These are phyloP conservation scores for Andrena marginata DNA, from an alignment of 2,888 invertebrate species.

Conservation along the genomic window DNA sequence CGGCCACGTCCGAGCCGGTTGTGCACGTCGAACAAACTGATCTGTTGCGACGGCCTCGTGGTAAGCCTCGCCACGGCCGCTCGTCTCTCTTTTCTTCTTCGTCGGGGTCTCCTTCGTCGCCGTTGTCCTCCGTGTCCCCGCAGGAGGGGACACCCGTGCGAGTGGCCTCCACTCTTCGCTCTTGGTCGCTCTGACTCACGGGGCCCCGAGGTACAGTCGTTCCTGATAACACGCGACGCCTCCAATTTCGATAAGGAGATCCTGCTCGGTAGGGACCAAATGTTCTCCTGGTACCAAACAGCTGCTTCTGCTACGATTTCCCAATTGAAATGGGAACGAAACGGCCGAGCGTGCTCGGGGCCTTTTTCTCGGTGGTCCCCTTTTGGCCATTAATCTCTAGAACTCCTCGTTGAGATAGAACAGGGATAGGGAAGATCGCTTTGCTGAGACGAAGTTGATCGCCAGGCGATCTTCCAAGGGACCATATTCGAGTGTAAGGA, in stretches of 20 bases:
- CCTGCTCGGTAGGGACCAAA: background rate
- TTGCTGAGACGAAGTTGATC: no score
- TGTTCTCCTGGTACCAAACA: no score
- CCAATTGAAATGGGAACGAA: background rate
- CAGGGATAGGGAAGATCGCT: no score
- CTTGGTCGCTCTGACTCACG: slow-evolving; percentile 53
- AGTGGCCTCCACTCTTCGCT: slow-evolving; percentile 48
- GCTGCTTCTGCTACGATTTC: no score
- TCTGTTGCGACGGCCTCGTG: slow-evolving; percentile 76
- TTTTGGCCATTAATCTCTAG: no score
- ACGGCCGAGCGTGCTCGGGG: background rate
- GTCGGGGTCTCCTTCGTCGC: slow-evolving; percentile 45
- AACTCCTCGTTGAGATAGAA: no score
- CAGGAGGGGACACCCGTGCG: slow-evolving; percentile 46
- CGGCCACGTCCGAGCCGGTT: slow-evolving; percentile 63
- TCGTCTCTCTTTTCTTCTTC: slow-evolving; percentile 78
- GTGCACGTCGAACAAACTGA: slow-evolving; percentile 79
- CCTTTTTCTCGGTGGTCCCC: no score
- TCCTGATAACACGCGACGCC: slow-evolving; percentile 34
- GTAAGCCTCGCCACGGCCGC: slow-evolving; percentile 68
- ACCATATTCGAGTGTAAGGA: no score
- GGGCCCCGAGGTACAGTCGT: slow-evolving; percentile 52
- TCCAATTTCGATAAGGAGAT: slow-evolving; percentile 26
- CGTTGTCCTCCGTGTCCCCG: slow-evolving; percentile 51
- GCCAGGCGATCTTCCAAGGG: no score